These are phyloP conservation scores for Larimichthys polyactis DNA, from an alignment of 2,113 vertebrate species.

Conservation along the genomic window DNA sequence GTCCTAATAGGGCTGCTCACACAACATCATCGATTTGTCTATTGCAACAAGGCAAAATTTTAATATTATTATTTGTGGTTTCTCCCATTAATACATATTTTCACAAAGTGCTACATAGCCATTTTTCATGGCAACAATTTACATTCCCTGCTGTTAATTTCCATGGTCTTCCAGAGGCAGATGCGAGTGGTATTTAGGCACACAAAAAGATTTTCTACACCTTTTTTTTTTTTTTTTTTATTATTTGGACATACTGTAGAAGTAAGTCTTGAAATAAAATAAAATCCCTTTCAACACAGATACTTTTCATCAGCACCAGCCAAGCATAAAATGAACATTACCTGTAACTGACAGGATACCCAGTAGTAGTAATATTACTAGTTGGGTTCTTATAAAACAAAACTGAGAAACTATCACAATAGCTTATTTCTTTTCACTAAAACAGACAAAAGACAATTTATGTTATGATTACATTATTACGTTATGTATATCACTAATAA, in stretches of 20 bases:
- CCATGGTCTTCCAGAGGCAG: conserved; percentile 33
- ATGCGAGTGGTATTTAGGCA: conserved; percentile 42
- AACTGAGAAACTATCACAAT: background rate
- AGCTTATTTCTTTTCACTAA: background rate
- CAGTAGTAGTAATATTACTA: conserved; percentile 15
- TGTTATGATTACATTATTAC: conserved; percentile 7
- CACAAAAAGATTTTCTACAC: background rate
- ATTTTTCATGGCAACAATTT: conserved; percentile 60
- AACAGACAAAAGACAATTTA: background rate
- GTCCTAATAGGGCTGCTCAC: conserved; percentile 32
- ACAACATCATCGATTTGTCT: conserved; percentile 46
- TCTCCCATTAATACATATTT: conserved; percentile 43
- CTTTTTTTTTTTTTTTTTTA: background rate
- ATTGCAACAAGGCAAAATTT: conserved; percentile 25
- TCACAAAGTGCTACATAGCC: conserved; percentile 34
- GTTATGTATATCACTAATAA: background rate
- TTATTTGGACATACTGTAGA: conserved; percentile 8
- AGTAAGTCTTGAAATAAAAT: background rate
- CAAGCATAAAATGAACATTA: background rate
- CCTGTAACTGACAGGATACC: conserved; percentile 16
- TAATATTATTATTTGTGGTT: conserved; percentile 40
- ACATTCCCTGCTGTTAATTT: conserved; percentile 45
- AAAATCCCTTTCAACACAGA: background rate
- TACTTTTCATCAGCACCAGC: conserved; percentile 12
- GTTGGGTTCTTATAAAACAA: conserved; percentile 8